Conservation (phyloP, 2,113 vertebrate genomes). For the Ammodytes dubius region DNA sequence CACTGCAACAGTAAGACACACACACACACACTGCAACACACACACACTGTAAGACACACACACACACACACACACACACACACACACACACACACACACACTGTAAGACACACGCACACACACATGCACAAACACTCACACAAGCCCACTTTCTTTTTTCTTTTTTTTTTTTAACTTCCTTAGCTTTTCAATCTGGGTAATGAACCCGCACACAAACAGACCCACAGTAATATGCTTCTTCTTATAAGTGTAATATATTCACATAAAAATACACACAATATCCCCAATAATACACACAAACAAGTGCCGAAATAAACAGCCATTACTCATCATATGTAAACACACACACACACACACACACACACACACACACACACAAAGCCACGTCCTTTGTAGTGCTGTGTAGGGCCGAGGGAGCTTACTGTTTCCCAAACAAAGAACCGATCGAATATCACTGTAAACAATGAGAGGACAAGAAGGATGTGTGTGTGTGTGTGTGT, state of each 20-base stretch:
- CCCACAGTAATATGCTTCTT: background rate
- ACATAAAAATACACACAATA: background rate
- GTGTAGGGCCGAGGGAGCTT: constrained; percentile 21
- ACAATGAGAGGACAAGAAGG: constrained; percentile 24
- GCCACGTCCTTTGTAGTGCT: constrained; percentile 54
- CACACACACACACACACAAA: background rate
- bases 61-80: no score
- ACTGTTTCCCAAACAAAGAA: constrained; percentile 44
- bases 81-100: no score
- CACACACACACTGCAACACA: no score
- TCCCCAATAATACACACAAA: background rate
- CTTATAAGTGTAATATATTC: background rate
- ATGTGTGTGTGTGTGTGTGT: constrained; percentile 15
- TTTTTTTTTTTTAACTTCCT: background rate
- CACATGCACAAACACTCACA: no score
- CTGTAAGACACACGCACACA: no score
- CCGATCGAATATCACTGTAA: constrained; percentile 43
- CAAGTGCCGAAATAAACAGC: background rate
- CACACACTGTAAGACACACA: no score
- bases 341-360: background rate
- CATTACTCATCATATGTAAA: background rate
- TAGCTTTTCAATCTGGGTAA: constrained; percentile 40
- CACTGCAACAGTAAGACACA: no score
- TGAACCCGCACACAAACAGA: background rate
- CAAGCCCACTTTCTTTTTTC: no score